Percentiles rank a stretch among this genome's conserved stretches.
These are phyloP conservation scores for Ardeotis arabs DNA, from an alignment of 2,113 vertebrate species.

Conservation along the genomic window DNA sequence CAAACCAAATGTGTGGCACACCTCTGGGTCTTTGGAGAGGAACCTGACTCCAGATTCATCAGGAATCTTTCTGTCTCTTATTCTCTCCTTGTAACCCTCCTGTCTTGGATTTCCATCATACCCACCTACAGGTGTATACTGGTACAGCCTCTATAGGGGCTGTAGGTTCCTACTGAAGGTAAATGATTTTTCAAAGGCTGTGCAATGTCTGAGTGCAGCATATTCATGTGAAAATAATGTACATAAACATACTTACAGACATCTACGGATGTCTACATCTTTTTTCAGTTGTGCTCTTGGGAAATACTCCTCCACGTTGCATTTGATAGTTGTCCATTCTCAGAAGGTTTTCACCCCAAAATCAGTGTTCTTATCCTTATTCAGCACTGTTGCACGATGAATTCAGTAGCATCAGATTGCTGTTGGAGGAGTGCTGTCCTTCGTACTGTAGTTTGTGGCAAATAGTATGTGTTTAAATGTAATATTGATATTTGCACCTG, in stretches of 20 bases:
- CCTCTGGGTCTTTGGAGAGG: neutral
- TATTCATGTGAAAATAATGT: neutral
- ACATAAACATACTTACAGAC: neutral
- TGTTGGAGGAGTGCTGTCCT: neutral
- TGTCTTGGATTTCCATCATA: neutral
- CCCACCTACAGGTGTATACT: neutral
- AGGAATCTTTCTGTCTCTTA: neutral
- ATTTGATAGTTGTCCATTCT: neutral
- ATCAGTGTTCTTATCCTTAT: neutral
- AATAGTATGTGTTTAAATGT: neutral
- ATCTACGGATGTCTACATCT: neutral
- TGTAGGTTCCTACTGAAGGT: neutral
- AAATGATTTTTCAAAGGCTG: neutral
- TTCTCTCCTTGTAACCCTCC: neutral
- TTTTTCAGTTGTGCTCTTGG: neutral
- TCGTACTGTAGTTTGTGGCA: neutral
- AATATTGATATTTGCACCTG: neutral
- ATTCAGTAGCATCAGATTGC: neutral
- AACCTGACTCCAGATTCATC: neutral
- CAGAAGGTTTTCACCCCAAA: neutral
- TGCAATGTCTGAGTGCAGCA: neutral
- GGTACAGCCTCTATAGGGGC: neutral
- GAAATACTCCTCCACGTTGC: neutral
- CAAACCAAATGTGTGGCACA: neutral
- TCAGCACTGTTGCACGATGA: neutral